Percentiles rank a stretch among this genome's conserved stretches.
phyloP scores from a whole-genome alignment of 1,140 invertebrate genomes.

The Brachionus rubens region DNA sequence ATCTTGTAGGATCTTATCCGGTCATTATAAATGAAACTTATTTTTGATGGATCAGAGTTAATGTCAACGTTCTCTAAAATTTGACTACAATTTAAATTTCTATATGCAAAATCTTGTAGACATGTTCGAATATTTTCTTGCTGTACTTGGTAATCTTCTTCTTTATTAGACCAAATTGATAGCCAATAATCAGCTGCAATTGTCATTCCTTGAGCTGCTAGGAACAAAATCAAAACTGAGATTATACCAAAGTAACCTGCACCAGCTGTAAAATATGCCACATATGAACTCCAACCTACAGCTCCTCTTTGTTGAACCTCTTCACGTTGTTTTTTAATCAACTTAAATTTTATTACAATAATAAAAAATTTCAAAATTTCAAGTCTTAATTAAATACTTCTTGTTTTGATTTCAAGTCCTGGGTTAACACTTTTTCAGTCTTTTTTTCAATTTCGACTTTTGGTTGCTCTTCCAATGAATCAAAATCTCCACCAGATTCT shows the following conservation, averaged over 20 bases:
- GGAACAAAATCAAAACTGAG: slow-evolving; percentile 64
- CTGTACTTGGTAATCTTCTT: background rate
- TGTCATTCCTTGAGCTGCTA: slow-evolving; percentile 69
- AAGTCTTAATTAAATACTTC: slow-evolving; percentile 38
- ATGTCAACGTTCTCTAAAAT: background rate
- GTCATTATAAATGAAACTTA: background rate
- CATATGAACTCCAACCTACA: slow-evolving; percentile 66
- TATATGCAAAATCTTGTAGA: background rate
- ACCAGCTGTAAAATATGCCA: slow-evolving; percentile 69
- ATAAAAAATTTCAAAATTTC: background rate
- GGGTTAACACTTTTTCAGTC: background rate
- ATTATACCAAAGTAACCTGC: slow-evolving; percentile 65
- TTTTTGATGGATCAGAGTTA: background rate
- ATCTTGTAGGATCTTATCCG: background rate
- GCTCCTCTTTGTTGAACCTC: slow-evolving; percentile 63
- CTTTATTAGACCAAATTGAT: slow-evolving; percentile 66
- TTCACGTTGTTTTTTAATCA: slow-evolving; percentile 51
- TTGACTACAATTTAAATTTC: background rate
- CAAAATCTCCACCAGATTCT: slow-evolving; percentile 50
- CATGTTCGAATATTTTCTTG: background rate
- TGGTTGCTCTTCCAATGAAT: slow-evolving; percentile 26
- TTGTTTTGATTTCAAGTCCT: slow-evolving; percentile 30
- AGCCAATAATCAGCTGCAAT: slow-evolving; percentile 76
- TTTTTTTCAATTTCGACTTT: background rate
- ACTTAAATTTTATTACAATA: slow-evolving; percentile 31